Evolutionary conservation across 2,797 vertebrate species (phyloP).

Genomic region (Lepilemur septentrionalis): DNA sequence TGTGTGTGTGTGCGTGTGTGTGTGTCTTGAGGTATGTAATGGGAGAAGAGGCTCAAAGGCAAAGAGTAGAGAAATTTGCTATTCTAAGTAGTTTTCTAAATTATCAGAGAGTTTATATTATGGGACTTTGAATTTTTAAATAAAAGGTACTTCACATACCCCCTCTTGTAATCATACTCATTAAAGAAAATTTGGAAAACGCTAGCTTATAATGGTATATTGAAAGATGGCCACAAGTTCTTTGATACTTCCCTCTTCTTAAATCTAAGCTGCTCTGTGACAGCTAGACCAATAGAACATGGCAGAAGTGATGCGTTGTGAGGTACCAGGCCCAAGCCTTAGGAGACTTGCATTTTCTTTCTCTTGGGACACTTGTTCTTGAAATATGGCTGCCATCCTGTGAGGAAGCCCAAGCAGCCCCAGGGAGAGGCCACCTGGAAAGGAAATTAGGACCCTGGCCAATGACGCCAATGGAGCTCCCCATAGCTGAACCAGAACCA

Average conservation of each 20-base stretch:
- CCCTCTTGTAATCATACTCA: background rate
- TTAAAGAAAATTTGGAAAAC: background rate
- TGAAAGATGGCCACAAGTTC: background rate
- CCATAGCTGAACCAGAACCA: background rate
- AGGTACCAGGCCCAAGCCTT: background rate
- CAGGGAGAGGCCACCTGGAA: background rate
- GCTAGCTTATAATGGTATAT: background rate
- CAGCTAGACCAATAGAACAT: background rate
- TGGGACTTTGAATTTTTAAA: background rate
- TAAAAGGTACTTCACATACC: background rate
- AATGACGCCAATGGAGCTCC: background rate
- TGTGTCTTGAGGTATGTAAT: background rate
- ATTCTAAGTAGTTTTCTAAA: constrained; percentile 34
- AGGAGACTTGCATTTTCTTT: background rate
- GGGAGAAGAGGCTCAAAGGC: background rate
- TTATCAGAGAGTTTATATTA: constrained; percentile 5
- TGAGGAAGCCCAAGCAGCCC: background rate
- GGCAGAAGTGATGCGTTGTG: background rate
- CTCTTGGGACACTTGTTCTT: background rate
- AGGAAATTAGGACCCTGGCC: background rate
- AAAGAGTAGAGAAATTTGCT: background rate
- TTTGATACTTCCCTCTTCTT: background rate
- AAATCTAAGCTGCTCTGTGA: background rate
- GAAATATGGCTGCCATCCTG: background rate
- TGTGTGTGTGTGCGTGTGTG: background rate